Evolutionary conservation across 2,888 invertebrate species (phyloP), one percentile per base, ranked within the genome.

Genomic region (Celastrina argiolus): DNA sequence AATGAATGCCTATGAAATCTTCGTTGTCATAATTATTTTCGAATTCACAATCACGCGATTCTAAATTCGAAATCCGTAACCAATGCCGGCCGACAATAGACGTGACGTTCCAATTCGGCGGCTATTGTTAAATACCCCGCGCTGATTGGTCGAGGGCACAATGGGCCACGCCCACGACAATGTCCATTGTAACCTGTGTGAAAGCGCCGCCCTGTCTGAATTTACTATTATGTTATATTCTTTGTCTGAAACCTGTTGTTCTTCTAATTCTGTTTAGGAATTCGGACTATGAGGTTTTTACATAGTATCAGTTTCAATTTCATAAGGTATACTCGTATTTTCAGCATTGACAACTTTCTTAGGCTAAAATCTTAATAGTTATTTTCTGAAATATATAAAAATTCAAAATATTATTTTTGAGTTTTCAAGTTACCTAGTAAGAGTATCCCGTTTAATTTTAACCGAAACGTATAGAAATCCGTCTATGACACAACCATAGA

Each of bases 81-180:
- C 78, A 78, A 80, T 81, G 83, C 82, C 82, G 84, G 82, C 82
- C 81, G 76, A 88, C 90, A 89, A 90, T 90, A 89, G 88, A 84
- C 74, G 72, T 78, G 77, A 80, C 76, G 74, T 86, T 85, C 84
- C 88, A 86, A 87, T 88, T 88, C 88, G 88, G 87, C 82, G 83
- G 87, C 88, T 90, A 91, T 91, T 91, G 90, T 91, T 88, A 83
- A 82, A 80, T 74, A 74, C 75, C 56, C 76, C 76, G 75, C 75
- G 74, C 77, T 78, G 81, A 89, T 91, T 91, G 90, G 90, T 74
- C 74, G 83, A 75, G 75, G 80, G 78, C 76, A 89, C 90, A 91
- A 91, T 90, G 88, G 87, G 81, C 80, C 83, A 85, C 90, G 90
- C 90, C 90, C 79, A 81, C 85, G 73, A 78, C 90, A 90, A 89